Conservation (phyloP, 30 jellyfish, hydroid and myxozoan genomes). For the Aurelia sp. region DNA sequence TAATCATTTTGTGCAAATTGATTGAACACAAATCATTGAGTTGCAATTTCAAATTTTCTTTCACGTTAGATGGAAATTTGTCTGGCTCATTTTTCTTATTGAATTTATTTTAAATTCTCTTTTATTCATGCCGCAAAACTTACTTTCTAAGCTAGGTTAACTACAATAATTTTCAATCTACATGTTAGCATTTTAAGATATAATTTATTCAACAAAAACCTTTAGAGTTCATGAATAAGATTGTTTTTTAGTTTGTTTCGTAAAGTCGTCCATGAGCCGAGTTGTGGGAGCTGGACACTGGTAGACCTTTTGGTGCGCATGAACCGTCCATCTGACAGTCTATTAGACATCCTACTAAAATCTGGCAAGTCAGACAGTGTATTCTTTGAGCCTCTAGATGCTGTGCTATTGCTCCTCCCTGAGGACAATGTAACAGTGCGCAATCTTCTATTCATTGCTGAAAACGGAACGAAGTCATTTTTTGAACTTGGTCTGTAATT, state of each 20-base stretch:
- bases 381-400: constrained; percentile 11
- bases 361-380: constrained; percentile 51
- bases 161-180: too few species aligned
- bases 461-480: constrained; percentile 55
- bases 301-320: constrained; percentile 37
- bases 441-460: constrained; percentile 26
- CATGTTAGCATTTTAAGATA: too few species aligned
- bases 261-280: constrained; percentile 60
- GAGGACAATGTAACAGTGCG: constrained; percentile 14
- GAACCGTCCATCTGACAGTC: constrained; percentile 24
- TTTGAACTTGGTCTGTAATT: constrained; percentile 70
- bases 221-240: too few species aligned
- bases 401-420: constrained; percentile 12
- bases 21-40: neutral
- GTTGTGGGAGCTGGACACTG: constrained; percentile 67
- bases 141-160: too few species aligned
- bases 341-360: constrained; percentile 12
- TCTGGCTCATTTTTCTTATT: neutral
- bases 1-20: neutral
- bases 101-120: too few species aligned
- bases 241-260: constrained; percentile 4
- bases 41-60: neutral
- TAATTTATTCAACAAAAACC: too few species aligned
- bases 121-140: too few species aligned
- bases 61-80: neutral